A percentile compares a stretch with the other conserved stretches of the same genome.
These are phyloP conservation scores for Spea hammondii DNA, from an alignment of 2,797 vertebrate genomes.

Conservation along the genomic window DNA sequence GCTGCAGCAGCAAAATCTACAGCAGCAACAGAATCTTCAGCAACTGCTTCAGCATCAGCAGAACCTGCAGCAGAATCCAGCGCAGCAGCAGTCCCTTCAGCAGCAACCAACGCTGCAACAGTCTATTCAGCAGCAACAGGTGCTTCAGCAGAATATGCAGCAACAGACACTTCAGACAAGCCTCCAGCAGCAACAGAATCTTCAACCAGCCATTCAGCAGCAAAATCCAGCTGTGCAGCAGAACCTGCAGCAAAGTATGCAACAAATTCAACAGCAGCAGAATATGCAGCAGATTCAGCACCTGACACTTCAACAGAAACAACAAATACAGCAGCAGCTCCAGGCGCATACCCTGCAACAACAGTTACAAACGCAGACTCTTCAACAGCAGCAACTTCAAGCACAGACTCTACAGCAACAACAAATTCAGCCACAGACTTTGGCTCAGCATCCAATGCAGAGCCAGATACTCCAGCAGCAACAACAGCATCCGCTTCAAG, in stretches of 20 bases:
- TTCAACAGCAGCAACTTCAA: slow-evolving; percentile 66
- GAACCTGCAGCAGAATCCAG: slow-evolving; percentile 61
- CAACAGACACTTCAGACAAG: slow-evolving; percentile 62
- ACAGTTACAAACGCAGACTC: slow-evolving; percentile 64
- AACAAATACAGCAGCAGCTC: slow-evolving; percentile 61
- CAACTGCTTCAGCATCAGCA: slow-evolving; percentile 76
- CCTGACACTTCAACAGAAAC: slow-evolving; percentile 75
- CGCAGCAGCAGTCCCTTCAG: slow-evolving; percentile 50
- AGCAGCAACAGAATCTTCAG: slow-evolving; percentile 71
- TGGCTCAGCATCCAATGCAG: slow-evolving; percentile 71
- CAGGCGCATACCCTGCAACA: slow-evolving; percentile 55
- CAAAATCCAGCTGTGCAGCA: slow-evolving; percentile 26
- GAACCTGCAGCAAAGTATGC: slow-evolving; percentile 34
- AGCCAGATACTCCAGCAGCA: slow-evolving; percentile 73
- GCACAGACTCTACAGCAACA: slow-evolving; percentile 69
- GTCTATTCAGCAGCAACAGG: slow-evolving; percentile 59
- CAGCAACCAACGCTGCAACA: slow-evolving; percentile 63
- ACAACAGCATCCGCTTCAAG: slow-evolving; percentile 55
- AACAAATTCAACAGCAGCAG: slow-evolving; percentile 65
- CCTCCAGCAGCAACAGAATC: slow-evolving; percentile 20
- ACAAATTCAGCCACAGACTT: slow-evolving; percentile 61
- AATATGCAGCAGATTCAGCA: slow-evolving; percentile 63
- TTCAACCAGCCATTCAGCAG: slow-evolving; percentile 31
- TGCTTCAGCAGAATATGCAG: slow-evolving; percentile 58
- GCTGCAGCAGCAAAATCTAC: slow-evolving; percentile 67